A percentile compares a stretch with the other conserved stretches of the same genome.
phyloP scores from a whole-genome alignment of 2,113 vertebrate genomes.

The Sinocyclocheilus anshuiensis region DNA sequence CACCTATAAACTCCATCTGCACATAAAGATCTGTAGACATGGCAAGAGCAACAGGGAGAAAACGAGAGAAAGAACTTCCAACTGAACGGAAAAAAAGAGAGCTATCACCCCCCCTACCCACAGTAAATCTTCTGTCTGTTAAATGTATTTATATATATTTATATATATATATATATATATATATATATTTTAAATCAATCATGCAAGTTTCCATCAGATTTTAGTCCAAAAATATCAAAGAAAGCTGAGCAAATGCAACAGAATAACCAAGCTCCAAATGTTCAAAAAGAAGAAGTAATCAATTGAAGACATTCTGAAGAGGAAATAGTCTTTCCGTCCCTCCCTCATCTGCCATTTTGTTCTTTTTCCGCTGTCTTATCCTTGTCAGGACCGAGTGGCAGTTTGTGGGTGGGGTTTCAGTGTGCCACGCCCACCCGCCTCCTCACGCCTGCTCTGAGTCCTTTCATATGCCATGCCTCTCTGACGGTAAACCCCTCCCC shows the following conservation, averaged over 20 bases:
- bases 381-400: slow-evolving; percentile 56
- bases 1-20: slow-evolving; percentile 28
- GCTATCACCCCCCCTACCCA: slow-evolving; percentile 66
- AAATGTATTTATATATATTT: slow-evolving; percentile 24
- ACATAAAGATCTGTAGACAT: slow-evolving; percentile 49
- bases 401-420: slow-evolving; percentile 16
- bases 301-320: slow-evolving; percentile 79
- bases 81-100: slow-evolving; percentile 61
- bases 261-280: slow-evolving; percentile 78
- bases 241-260: slow-evolving; percentile 79
- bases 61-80: slow-evolving; percentile 70
- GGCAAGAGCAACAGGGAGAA: slow-evolving; percentile 54
- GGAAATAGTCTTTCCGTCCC: slow-evolving; percentile 70
- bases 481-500: slow-evolving; percentile 34
- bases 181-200: slow-evolving; percentile 67
- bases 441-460: slow-evolving; percentile 45
- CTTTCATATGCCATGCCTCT: slow-evolving; percentile 48
- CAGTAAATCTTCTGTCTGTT: slow-evolving; percentile 61
- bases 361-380: slow-evolving; percentile 59
- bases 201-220: slow-evolving; percentile 79
- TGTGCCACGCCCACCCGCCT: slow-evolving; percentile 49
- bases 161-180: not conserved
- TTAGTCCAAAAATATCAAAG: slow-evolving; percentile 75
- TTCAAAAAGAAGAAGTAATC: slow-evolving; percentile 66
- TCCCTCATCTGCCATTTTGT: slow-evolving; percentile 30